Evolutionary conservation across 2,888 invertebrate species (phyloP), one percentile per base, ranked within the genome.

Genomic region (Cerceris ruficornis): DNA sequence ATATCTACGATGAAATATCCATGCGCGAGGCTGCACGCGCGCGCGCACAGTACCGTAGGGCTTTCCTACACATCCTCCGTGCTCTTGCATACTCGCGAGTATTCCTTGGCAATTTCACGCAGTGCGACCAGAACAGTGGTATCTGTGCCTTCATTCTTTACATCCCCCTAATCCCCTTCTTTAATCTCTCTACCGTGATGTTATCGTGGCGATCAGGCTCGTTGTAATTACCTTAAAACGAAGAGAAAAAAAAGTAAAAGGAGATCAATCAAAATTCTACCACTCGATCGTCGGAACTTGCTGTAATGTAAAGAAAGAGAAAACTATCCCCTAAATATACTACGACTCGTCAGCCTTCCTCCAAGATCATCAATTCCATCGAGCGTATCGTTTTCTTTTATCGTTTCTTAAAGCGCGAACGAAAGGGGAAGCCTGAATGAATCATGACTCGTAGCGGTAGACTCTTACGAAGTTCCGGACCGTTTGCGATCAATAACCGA

Each of bases 401-500:
- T 11, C 46, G 5, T 46, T 11, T 13, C 52, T 28, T 28, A 28
- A 28, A 15, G 6, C 42, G 41, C 13, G 17, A 39, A 13, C 49
- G 17, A 9, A 66, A 64, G 69, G 55, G 28, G 28, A 28, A 15
- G 60, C 70, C 50, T 54, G 68, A 74, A 80, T 85, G 80, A 82
- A 80, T 85, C 80, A 82, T 61, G 68, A 75, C 73, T 77, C 54
- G 74, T 50, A 43, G 72, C 69, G 74, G 67, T 75, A 68, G 72
- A 39, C 55, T 28, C 57, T 17, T 62, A 15, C n/a, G 41, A 49
- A 68, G 58, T 49, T 57, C 67, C 71, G 54, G 70, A 69, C 70
- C 61, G 66, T 71, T 46, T 66, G 66, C 81, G 86, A 86, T 87
- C 86, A 87, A 84, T 86, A 87, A 81, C 73, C 77, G 82, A 80